Evolutionary conservation across 2,113 vertebrate species (phyloP).

Genomic region (Ondatra zibethicus): DNA sequence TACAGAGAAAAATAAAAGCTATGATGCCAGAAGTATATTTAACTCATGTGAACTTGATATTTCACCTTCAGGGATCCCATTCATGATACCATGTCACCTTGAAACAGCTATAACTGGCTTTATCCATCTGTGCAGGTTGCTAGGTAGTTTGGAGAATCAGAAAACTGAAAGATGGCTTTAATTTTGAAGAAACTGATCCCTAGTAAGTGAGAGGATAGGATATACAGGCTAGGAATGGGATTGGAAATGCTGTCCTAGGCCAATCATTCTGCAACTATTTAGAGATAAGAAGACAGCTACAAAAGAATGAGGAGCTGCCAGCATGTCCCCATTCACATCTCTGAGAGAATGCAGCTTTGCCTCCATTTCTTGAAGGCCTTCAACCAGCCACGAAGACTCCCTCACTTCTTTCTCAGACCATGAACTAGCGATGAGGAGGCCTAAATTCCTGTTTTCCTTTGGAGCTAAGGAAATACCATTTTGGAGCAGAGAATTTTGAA

Average conservation of each 20-base stretch:
- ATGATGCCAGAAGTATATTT: not conserved
- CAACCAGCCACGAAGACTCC: not conserved
- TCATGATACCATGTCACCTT: not conserved
- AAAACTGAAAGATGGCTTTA: not conserved
- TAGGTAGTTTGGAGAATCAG: not conserved
- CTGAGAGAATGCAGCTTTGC: not conserved
- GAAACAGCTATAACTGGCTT: not conserved
- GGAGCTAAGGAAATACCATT: slow-evolving; percentile 26
- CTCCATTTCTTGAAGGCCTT: not conserved
- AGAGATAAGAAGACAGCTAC: not conserved
- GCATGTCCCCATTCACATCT: not conserved
- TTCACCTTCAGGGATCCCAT: not conserved
- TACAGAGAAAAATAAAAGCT: slow-evolving; percentile 6
- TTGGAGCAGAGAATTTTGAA: slow-evolving; percentile 27
- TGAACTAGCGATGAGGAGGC: not conserved
- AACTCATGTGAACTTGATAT: not conserved
- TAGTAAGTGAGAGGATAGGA: not conserved
- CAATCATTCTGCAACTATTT: not conserved
- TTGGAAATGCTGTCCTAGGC: not conserved
- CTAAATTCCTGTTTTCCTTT: not conserved
- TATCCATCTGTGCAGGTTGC: not conserved
- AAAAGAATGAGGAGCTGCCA: not conserved
- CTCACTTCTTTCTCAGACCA: not conserved
- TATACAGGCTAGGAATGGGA: not conserved
- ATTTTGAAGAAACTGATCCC: not conserved